Evolutionary conservation across 2,888 invertebrate genomes (phyloP).

Genomic region (Sceliomorpha sp.): DNA sequence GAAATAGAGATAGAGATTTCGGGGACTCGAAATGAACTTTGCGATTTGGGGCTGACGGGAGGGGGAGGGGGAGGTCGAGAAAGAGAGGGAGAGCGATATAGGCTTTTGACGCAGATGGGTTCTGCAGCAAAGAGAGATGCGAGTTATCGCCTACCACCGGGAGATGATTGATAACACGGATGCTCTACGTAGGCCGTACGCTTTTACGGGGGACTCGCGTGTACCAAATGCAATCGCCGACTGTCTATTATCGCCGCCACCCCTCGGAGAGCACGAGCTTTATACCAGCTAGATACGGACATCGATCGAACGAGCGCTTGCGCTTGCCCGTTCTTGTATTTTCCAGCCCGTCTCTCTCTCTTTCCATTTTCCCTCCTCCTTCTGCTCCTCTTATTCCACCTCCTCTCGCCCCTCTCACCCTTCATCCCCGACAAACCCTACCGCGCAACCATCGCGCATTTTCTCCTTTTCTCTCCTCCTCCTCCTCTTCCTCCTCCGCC

Average conservation of each 20-base stretch:
- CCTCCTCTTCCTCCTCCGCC: constrained; percentile 12
- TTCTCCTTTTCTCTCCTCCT: constrained; percentile 9
- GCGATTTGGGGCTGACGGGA: too few species aligned
- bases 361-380: constrained; percentile 43
- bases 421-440: neutral
- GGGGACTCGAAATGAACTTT: too few species aligned
- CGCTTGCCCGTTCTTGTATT: constrained; percentile 71
- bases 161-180: too few species aligned
- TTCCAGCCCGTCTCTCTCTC: constrained; percentile 58
- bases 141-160: too few species aligned
- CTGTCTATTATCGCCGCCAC: constrained; percentile 71
- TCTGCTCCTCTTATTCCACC: constrained; percentile 12
- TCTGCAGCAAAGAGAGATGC: too few species aligned
- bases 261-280: constrained; percentile 76
- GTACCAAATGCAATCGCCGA: constrained; percentile 75
- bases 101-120: constrained; percentile 1
- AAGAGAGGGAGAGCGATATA: too few species aligned
- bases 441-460: constrained; percentile 1
- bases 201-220: constrained; percentile 68
- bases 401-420: constrained; percentile 16
- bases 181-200: constrained; percentile 1
- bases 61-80: too few species aligned
- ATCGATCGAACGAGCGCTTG: constrained; percentile 79
- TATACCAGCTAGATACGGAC: constrained; percentile 75
- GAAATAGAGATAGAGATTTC: too few species aligned